Evolutionary conservation across 2,113 vertebrate genomes (phyloP).

Genomic region (Phyllopteryx taeniolatus): DNA sequence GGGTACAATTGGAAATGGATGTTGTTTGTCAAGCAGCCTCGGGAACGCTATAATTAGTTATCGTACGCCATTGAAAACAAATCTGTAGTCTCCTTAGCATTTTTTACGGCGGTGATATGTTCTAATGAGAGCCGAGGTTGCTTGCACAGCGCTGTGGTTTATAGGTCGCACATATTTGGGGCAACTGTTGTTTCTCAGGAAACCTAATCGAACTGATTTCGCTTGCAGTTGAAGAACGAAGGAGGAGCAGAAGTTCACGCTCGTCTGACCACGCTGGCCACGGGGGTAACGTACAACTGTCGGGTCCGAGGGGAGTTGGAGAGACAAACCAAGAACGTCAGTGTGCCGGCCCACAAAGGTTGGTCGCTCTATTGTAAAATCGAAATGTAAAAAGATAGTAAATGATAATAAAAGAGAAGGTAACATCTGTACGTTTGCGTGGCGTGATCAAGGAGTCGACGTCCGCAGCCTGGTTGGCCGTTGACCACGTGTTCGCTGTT

Average conservation of each 20-base stretch:
- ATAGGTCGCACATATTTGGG: background rate
- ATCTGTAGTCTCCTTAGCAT: background rate
- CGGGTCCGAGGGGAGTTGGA: slow-evolving; percentile 62
- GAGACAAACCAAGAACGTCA: slow-evolving; percentile 48
- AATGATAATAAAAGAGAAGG: no score
- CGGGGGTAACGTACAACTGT: slow-evolving; percentile 69
- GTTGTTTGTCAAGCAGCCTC: background rate
- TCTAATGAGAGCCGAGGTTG: no score
- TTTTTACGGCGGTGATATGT: no score
- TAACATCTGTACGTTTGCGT: no score
- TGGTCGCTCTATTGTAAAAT: background rate
- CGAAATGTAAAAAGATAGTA: no score
- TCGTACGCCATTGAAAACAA: no score
- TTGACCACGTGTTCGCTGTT: no score
- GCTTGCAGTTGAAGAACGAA: slow-evolving; percentile 60
- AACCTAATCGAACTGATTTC: background rate
- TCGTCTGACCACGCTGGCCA: slow-evolving; percentile 58
- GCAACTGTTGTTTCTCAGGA: background rate
- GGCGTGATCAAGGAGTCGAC: no score
- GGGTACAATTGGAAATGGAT: background rate
- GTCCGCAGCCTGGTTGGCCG: no score
- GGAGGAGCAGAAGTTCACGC: slow-evolving; percentile 44
- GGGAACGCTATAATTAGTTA: background rate
- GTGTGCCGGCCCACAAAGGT: slow-evolving; percentile 63
- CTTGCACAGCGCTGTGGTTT: background rate